Evolutionary conservation across 2,888 invertebrate species (phyloP).

Genomic region (Drosophila silvestris): DNA sequence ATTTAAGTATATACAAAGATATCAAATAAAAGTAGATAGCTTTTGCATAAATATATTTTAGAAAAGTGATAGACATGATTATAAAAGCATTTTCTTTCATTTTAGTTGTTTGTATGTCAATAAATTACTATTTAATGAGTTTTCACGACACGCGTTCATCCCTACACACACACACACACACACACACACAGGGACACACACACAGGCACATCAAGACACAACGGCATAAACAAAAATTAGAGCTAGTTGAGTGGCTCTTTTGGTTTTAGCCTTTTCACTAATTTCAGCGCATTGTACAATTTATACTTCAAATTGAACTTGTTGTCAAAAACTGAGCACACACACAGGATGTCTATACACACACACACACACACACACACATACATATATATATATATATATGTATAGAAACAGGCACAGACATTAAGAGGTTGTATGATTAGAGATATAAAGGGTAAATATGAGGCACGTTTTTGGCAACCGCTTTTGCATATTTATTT

Average conservation of each 20-base stretch:
- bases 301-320: conserved; percentile 72
- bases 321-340: conserved; percentile 51
- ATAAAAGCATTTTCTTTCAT: neutral
- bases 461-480: conserved; percentile 80
- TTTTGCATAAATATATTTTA: neutral
- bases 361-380: conserved; percentile 1
- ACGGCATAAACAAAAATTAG: conserved; percentile 21
- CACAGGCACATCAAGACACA: conserved; percentile 16
- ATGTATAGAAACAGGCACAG: neutral
- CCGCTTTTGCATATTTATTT: conserved; percentile 85
- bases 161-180: conserved; percentile 9
- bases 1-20: neutral
- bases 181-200: neutral
- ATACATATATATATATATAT: neutral
- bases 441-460: conserved; percentile 75
- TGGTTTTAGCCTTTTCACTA: conserved; percentile 65
- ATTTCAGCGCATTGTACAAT: conserved; percentile 74
- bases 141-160: conserved; percentile 7
- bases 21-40: neutral
- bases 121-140: neutral
- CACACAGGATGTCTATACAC: conserved; percentile 21
- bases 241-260: conserved; percentile 50
- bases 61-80: neutral
- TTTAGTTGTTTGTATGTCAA: neutral
- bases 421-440: conserved; percentile 45